These are phyloP conservation scores for Heterohyrax brucei DNA, from an alignment of 2,797 vertebrate species.

Conservation along the genomic window DNA sequence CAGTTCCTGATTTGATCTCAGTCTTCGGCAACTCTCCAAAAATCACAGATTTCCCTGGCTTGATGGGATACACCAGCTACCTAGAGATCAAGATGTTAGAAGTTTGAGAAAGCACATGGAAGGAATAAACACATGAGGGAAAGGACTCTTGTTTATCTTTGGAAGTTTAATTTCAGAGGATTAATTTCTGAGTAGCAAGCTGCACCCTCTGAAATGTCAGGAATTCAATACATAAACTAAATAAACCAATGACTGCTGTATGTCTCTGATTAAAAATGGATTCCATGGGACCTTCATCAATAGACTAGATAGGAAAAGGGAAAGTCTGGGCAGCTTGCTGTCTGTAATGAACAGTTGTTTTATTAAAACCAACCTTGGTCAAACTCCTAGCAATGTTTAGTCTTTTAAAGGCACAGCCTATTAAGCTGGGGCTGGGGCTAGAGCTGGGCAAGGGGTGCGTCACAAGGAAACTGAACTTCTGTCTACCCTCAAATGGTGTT, in stretches of 20 bases:
- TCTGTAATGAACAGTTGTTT: background rate
- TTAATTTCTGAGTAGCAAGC: slow-evolving; percentile 60
- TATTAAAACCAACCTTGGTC: slow-evolving; percentile 55
- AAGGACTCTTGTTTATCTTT: slow-evolving; percentile 31
- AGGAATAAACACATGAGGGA: background rate
- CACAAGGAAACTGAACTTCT: background rate
- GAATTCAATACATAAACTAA: slow-evolving; percentile 55
- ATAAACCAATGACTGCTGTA: background rate
- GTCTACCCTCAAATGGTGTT: background rate
- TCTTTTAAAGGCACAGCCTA: background rate
- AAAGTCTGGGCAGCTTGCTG: slow-evolving; percentile 7
- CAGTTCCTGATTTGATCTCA: background rate
- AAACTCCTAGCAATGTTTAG: background rate
- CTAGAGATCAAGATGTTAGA: background rate
- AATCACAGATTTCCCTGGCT: background rate
- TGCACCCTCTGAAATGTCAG: slow-evolving; percentile 19
- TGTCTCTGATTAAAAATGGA: slow-evolving; percentile 69
- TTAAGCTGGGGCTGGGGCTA: background rate
- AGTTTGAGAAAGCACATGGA: background rate
- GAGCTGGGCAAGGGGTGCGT: background rate
- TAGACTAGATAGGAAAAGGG: slow-evolving; percentile 22
- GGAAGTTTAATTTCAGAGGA: slow-evolving; percentile 42
- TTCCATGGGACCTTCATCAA: background rate
- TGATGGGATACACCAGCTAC: background rate
- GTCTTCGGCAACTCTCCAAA: background rate